Evolutionary conservation across 2,113 vertebrate genomes (phyloP), one percentile per base, ranked within the genome.

Genomic region (Nasalis larvatus): DNA sequence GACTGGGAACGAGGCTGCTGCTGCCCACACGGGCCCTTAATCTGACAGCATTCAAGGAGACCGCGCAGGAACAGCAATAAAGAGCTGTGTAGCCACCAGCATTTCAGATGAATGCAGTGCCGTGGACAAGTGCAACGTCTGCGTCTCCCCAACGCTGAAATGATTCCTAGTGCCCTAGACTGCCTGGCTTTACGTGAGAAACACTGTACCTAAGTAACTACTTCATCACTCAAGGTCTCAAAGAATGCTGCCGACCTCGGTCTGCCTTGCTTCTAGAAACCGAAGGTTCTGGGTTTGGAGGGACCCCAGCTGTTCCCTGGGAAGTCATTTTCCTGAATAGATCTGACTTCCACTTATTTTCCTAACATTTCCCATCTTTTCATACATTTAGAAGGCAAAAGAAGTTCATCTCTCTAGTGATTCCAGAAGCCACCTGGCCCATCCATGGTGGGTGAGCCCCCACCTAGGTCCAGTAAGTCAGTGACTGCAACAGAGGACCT

Each of bases 41-140:
- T 35, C 47, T 16, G 17, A 20, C 8, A 32, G 4, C 32, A 6
- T 32, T 13, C 49, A 27, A 54, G 27, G 1, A 1, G 9, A 13
- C 37, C 45, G 16, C 0, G 3, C 9, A 8, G 32, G n/a, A 54
- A 54, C 40, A 0, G 56, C n/a, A 21, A 1, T 4, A 12, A 14
- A 37, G 47, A 60, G 13, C 11, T 0, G 13, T 0, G 0, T 2
- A 54, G 14, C 17, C 16, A 12, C 8, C 1, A 0, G 35, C 0
- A 3, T 5, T 16, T 1, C 7, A 0, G 17, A 23, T 2, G 6
- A 27, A 30, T 0, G 27, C 32, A 25, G 47, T 1, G 1, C 73
- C 2, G 7, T 0, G 47, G 73, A 40, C 3, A 2, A 8, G 30
- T 2, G 3, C 8, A 1, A 8, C 17, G 30, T 6, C 13, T 0